phyloP scores from a whole-genome alignment of 2,113 vertebrate genomes.

The Ellobius talpinus region DNA sequence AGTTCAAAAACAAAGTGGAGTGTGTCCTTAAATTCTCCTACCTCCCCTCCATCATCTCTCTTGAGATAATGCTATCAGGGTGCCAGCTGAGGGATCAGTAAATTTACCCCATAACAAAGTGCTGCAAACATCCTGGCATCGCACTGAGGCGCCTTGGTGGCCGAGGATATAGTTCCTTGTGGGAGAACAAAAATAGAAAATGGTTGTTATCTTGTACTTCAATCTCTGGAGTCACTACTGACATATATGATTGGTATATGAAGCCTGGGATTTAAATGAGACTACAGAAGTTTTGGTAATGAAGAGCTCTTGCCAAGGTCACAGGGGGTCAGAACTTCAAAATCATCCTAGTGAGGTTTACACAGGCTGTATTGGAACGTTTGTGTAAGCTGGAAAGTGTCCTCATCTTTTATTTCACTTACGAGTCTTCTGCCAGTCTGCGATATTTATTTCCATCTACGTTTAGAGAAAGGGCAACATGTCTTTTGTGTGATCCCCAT shows the following conservation, averaged over 20 bases:
- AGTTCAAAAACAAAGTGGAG: background rate
- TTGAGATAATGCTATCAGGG: background rate
- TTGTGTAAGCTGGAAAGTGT: background rate
- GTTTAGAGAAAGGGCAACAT: background rate
- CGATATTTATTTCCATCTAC: background rate
- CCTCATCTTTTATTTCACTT: background rate
- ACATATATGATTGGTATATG: background rate
- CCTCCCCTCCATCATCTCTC: background rate
- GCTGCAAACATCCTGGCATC: background rate
- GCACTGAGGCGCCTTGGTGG: background rate
- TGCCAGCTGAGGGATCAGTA: background rate
- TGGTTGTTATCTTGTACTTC: background rate
- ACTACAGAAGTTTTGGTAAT: background rate
- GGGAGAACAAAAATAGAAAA: background rate
- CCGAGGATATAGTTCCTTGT: background rate
- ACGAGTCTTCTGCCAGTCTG: background rate
- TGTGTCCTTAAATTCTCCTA: background rate
- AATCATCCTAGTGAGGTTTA: background rate
- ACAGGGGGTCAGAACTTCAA: background rate
- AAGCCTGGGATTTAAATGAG: slow-evolving; percentile 19
- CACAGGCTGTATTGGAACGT: background rate
- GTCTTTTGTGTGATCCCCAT: background rate
- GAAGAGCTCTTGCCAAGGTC: background rate
- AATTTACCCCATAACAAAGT: background rate
- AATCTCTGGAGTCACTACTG: background rate